phyloP scores from a whole-genome alignment of 2,113 vertebrate species.

The Chloroceryle aenea region DNA sequence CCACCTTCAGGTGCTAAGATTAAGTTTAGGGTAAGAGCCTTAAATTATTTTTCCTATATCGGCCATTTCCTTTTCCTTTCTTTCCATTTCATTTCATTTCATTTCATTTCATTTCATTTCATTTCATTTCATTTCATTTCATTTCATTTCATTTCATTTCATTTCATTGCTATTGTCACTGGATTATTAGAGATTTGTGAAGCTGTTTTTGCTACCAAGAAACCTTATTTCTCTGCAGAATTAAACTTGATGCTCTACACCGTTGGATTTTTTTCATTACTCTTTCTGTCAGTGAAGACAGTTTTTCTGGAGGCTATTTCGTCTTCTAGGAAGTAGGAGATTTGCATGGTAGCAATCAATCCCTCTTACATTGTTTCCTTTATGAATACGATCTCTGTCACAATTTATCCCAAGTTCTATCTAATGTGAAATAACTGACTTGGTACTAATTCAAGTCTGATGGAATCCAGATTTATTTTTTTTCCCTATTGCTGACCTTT shows the following conservation, averaged over 20 bases:
- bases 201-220: neutral
- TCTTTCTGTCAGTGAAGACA: neutral
- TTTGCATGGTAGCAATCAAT: neutral
- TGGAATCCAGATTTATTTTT: accelerated
- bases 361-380: neutral
- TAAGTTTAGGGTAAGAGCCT: neutral
- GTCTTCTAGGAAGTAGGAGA: neutral
- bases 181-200: neutral
- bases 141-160: neutral
- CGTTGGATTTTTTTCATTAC: neutral
- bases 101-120: neutral
- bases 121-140: neutral
- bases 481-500: neutral
- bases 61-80: neutral
- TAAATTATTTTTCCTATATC: neutral
- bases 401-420: neutral
- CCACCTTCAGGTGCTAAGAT: neutral
- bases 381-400: neutral
- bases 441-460: neutral
- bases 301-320: neutral
- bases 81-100: neutral
- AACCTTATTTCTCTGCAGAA: neutral
- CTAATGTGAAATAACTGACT: neutral
- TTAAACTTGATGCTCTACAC: neutral
- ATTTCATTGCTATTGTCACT: neutral